These are phyloP conservation scores for Cephus cinctus DNA, from an alignment of 1,140 invertebrate genomes.

Conservation along the genomic window DNA sequence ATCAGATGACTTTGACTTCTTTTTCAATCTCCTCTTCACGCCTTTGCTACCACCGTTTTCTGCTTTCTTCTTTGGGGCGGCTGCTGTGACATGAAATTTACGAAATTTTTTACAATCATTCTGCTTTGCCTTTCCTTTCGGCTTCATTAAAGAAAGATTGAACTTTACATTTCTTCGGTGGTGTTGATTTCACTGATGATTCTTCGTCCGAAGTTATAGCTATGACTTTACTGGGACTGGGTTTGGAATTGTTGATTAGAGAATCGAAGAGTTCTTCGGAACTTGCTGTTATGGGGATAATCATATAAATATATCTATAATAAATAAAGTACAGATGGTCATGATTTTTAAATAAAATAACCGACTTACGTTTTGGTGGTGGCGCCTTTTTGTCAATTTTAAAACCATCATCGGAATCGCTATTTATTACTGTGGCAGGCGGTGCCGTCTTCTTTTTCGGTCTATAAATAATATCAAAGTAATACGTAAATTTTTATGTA, in stretches of 20 bases:
- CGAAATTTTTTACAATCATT: slow-evolving; percentile 5
- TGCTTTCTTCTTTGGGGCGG: slow-evolving; percentile 40
- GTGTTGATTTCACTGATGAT: slow-evolving; percentile 25
- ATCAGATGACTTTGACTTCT: slow-evolving; percentile 34
- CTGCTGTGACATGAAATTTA: slow-evolving; percentile 13
- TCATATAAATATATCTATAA: slow-evolving; percentile 13
- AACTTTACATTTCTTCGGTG: slow-evolving; percentile 31
- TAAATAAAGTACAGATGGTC: slow-evolving; percentile 3
- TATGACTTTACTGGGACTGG: slow-evolving; percentile 25
- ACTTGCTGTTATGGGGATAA: slow-evolving; percentile 29
- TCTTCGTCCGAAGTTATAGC: slow-evolving; percentile 34
- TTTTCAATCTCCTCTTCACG: slow-evolving; percentile 33
- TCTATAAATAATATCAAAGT: slow-evolving; percentile 13
- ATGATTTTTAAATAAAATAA: slow-evolving; percentile 1
- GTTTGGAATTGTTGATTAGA: slow-evolving; percentile 40
- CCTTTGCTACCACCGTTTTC: slow-evolving; percentile 42
- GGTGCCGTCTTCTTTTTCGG: slow-evolving; percentile 13
- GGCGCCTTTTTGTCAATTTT: slow-evolving; percentile 36
- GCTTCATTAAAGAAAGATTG: slow-evolving; percentile 14
- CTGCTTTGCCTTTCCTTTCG: slow-evolving; percentile 15
- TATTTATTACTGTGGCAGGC: slow-evolving; percentile 21
- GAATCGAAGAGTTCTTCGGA: slow-evolving; percentile 52
- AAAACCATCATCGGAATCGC: slow-evolving; percentile 46
- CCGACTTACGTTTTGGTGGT: slow-evolving; percentile 36
- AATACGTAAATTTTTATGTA: not conserved